Percentiles rank a stretch among this genome's conserved stretches.
phyloP scores from a whole-genome alignment of 2,888 invertebrate species.

The Macrophya annulata region DNA sequence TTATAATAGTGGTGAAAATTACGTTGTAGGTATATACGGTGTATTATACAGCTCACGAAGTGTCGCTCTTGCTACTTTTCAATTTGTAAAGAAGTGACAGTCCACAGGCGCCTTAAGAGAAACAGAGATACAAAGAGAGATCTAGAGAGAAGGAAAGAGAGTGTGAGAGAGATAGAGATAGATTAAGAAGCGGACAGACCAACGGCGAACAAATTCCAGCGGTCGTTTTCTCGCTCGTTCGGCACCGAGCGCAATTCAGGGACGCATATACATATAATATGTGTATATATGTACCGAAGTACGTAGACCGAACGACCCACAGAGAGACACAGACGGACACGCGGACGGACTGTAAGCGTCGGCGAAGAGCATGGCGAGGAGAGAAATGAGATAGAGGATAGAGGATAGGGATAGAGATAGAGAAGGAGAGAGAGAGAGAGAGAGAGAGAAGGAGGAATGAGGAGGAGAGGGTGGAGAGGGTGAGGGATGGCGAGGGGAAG shows the following conservation, averaged over 20 bases:
- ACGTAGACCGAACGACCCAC: slow-evolving; percentile 59
- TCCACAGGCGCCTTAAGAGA: slow-evolving; percentile 44
- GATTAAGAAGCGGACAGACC: slow-evolving; percentile 52
- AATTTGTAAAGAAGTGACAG: slow-evolving; percentile 55
- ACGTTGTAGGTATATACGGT: slow-evolving; percentile 7
- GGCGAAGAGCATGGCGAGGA: slow-evolving; percentile 56
- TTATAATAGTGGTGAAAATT: slow-evolving; percentile 21
- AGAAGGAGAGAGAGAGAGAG: slow-evolving; percentile 53
- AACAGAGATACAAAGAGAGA: slow-evolving; percentile 18
- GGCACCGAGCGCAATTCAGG: slow-evolving; percentile 51
- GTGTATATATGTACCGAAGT: slow-evolving; percentile 21
- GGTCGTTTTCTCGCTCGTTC: slow-evolving; percentile 49
- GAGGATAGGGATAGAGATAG: background rate
- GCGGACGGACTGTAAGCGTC: slow-evolving; percentile 58
- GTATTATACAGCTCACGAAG: slow-evolving; percentile 40
- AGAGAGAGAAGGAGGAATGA: slow-evolving; percentile 58
- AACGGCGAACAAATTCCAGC: slow-evolving; percentile 54
- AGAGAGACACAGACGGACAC: slow-evolving; percentile 63
- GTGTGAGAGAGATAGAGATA: background rate
- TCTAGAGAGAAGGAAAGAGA: background rate
- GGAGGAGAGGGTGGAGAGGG: background rate
- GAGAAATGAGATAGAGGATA: slow-evolving; percentile 1
- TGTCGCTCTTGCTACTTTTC: slow-evolving; percentile 50
- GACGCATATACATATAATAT: slow-evolving; percentile 43
- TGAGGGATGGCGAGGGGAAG: slow-evolving; percentile 16